These are phyloP conservation scores for Ichneumoninae sp. DNA, from an alignment of 2,888 invertebrate species.

Conservation along the genomic window DNA sequence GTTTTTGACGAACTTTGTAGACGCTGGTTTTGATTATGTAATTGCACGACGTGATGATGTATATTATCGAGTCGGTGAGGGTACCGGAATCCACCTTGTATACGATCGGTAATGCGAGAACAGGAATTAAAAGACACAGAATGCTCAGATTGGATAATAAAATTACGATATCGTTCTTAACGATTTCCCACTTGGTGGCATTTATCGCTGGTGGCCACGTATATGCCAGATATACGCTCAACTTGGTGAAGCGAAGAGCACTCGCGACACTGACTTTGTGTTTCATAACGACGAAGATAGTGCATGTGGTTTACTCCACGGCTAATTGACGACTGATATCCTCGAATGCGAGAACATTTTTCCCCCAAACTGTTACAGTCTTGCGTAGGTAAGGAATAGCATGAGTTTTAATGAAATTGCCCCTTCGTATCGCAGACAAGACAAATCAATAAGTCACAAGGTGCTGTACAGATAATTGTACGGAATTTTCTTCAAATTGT, in stretches of 20 bases:
- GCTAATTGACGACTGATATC: neutral
- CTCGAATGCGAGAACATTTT: neutral
- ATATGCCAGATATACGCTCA: neutral
- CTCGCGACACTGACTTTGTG: neutral
- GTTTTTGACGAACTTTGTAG: conserved; percentile 27
- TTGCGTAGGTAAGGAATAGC: too few relatives aligned
- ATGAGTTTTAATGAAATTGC: too few relatives aligned
- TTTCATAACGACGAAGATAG: neutral
- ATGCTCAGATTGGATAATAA: conserved; percentile 9
- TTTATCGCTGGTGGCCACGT: conserved; percentile 50
- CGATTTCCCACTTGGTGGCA: neutral
- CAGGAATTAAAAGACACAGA: conserved; percentile 25
- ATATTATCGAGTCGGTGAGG: conserved; percentile 21
- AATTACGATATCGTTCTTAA: conserved; percentile 30
- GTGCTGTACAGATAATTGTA: too few relatives aligned
- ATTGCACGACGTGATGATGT: conserved; percentile 14
- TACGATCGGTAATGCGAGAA: conserved; percentile 10
- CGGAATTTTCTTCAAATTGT: too few relatives aligned
- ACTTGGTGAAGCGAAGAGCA: conserved; percentile 42
- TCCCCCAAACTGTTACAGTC: too few relatives aligned
- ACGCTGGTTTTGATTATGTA: conserved; percentile 25
- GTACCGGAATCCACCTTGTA: neutral
- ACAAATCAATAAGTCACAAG: too few relatives aligned
- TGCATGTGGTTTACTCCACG: neutral
- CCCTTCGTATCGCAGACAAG: too few relatives aligned